Conservation (phyloP, 2,888 invertebrate genomes). For the Dinocampus coccinellae region DNA sequence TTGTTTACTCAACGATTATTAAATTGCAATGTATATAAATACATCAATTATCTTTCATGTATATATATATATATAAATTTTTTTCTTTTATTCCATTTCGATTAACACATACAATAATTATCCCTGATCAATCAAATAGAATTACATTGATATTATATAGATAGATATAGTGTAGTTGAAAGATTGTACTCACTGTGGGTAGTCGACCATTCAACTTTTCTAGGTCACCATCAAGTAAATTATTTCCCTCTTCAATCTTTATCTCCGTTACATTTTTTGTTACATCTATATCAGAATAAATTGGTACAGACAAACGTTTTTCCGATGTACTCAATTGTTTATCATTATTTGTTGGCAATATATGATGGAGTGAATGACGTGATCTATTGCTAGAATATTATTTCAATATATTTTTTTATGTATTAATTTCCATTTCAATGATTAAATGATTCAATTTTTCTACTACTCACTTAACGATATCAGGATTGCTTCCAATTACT, state of each 20-base stretch:
- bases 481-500: conserved; percentile 75
- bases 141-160: not conserved
- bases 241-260: conserved; percentile 64
- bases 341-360: conserved; percentile 51
- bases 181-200: conserved; percentile 56
- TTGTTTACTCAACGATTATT: conserved; percentile 1
- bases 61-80: not conserved
- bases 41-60: conserved; percentile 19
- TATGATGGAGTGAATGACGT: conserved; percentile 61
- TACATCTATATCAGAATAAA: conserved; percentile 60
- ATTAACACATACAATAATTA: conserved; percentile 33
- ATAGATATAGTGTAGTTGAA: not conserved
- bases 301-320: conserved; percentile 63
- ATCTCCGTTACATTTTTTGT: conserved; percentile 55
- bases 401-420: not conserved
- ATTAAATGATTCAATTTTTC: no score
- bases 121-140: conserved; percentile 26
- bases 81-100: not conserved
- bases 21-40: not conserved
- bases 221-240: conserved; percentile 62
- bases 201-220: conserved; percentile 63
- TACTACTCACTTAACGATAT: conserved; percentile 65
- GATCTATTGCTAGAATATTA: conserved; percentile 48
- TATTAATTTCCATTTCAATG: not conserved
- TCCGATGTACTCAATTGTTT: conserved; percentile 57